Conservation (phyloP, 2,797 vertebrate genomes). For the Taeniopygia guttata region DNA sequence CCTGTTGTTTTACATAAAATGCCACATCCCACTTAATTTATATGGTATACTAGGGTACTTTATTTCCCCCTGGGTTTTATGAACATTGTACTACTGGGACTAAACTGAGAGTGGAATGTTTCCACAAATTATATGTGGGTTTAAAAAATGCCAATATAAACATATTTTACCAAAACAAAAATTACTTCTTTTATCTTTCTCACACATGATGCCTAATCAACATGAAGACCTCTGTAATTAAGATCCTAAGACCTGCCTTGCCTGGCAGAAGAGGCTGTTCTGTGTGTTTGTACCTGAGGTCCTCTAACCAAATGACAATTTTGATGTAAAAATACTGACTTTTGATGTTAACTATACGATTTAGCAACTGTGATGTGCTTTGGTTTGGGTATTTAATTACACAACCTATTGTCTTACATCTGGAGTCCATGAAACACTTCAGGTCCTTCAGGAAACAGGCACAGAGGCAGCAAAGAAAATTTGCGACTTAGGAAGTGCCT, state of each 20-base stretch:
- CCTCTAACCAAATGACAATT: not conserved
- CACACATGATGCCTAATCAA: not conserved
- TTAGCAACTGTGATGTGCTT: not conserved
- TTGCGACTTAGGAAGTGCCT: slow-evolving; percentile 27
- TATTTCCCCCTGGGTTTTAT: not conserved
- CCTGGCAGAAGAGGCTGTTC: not conserved
- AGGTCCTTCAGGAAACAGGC: slow-evolving; percentile 21
- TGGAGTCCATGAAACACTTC: not conserved
- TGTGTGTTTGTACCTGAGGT: not conserved
- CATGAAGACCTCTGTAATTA: not conserved
- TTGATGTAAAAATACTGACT: not conserved
- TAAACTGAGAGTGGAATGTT: not conserved
- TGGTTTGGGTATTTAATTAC: not conserved
- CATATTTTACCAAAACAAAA: not conserved
- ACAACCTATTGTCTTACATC: not conserved
- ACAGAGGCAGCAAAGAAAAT: slow-evolving; percentile 12
- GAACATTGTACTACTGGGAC: not conserved
- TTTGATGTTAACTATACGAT: not conserved
- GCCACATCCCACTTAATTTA: not conserved
- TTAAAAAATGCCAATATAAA: not conserved
- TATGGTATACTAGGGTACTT: not conserved
- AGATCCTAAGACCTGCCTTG: not conserved
- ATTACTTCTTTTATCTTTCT: not conserved
- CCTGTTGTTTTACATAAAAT: slow-evolving; percentile 5
- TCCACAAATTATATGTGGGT: not conserved